Evolutionary conservation across 2,113 vertebrate genomes (phyloP), one percentile per base, ranked within the genome.

Genomic region (Eulacestoma nigropectus): DNA sequence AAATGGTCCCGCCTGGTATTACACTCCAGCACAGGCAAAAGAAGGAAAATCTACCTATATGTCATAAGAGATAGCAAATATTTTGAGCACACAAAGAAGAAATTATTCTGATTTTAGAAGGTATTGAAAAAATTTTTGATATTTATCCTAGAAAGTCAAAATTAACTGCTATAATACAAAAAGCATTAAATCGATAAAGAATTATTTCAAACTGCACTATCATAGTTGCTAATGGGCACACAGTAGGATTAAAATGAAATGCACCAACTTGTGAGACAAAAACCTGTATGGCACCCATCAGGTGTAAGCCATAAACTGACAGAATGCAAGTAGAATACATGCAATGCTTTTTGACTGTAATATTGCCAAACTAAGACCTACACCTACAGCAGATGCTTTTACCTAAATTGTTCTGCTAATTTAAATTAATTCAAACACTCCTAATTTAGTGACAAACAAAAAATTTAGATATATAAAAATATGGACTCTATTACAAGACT

Each of bases 371-470:
- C 92, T 77, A 95, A 82, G 53, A 67, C 25, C 67, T 86, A 55
- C 39, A 53, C 42, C 47, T 76, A 73, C 47, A 92, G 79, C 49
- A 77, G 47, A 69, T 78, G 62, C 73, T 87, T 56, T 93, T 70
- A 86, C 20, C 41, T 90, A 78, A 93, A 84, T 59, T 74, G 16
- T 86, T 79, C 15, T 90, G 42, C n/a, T 84, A 77, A 85, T 91
- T 85, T 87, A 49, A 73, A 74, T 73, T 79, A 42, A 92, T 94
- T 70, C 15, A 89, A 87, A 81, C 56, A 75, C 33, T 89, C 90
- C 94, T 96, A 95, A 97, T 95, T 93, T 95, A 92, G 87, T 91
- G 79, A 56, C 25, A 97, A 82, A 62, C 39, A 92, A 72, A 88
- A 91, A 95, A 78, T n/a, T 19, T 65, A 46, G 4, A 42, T 63